Evolutionary conservation across 2,113 vertebrate species (phyloP), one percentile per base, ranked within the genome.

Genomic region (Cavia aperea): DNA sequence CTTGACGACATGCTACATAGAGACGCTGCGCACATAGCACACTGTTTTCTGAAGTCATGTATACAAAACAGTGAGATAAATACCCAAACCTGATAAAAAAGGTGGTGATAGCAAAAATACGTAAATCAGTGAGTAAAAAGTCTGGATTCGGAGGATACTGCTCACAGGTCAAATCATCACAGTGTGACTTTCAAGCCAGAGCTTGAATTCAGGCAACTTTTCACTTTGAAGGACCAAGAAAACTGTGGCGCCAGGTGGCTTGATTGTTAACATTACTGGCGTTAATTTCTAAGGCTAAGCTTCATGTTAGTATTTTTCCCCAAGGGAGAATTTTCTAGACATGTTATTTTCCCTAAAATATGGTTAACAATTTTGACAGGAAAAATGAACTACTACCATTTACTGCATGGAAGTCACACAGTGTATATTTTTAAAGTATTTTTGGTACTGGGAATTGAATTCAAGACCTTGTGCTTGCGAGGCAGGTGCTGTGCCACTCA

Each of bases 41-140:
- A 11, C 70, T 95, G 70, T 36, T 16, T 88, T 23, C 15, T 3
- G 68, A 51, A 79, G 88, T 0, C 11, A 73, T 46, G 81, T 36
- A 85, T 77, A 70, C 63, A 96, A 93, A 95, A 95, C 63, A 82
- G 89, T 92, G 94, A 94, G 86, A 79, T 78, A 96, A 92, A 93
- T 89, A 93, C 63, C 86, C 24, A 90, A 81, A 89, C 7, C 39
- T 75, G 79, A 84, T 94, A 90, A 93, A 94, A 94, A 94, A 93
- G 68, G 68, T 85, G 91, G 72, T 36, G 86, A 60, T 46, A 95
- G 91, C 0, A 84, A 84, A 63, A 63, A 92, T 88, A 95, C 9
- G 5, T 16, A 11, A 86, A 81, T 79, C 19, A 26, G 60, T 1
- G 49, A 96, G 94, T 49, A 43, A 16, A 4, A 16, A 0, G 10